Percentiles rank a stretch among this genome's conserved stretches.
Conservation (phyloP, 2,888 invertebrate genomes). For the Diabrotica balteata region DNA sequence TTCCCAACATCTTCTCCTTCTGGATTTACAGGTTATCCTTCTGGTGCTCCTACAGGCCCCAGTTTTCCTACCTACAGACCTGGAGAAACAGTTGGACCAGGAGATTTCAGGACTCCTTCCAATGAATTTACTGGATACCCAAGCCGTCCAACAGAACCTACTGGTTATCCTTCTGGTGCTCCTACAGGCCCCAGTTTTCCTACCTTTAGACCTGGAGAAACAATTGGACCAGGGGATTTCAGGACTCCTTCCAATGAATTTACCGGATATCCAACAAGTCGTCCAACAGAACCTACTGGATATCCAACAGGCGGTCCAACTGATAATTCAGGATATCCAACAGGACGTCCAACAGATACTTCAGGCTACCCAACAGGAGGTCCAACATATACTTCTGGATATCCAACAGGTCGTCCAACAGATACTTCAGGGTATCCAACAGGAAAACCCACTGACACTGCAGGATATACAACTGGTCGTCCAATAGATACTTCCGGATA, state of each 20-base stretch:
- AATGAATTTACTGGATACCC: slow-evolving; percentile 6
- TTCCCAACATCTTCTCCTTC: slow-evolving; percentile 32
- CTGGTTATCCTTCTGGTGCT: slow-evolving; percentile 8
- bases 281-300: background rate
- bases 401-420: slow-evolving; percentile 24
- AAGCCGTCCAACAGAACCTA: background rate
- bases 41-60: slow-evolving; percentile 25
- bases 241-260: slow-evolving; percentile 31
- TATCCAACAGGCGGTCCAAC: background rate
- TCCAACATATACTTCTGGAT: slow-evolving; percentile 22
- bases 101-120: slow-evolving; percentile 5
- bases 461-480: slow-evolving; percentile 28
- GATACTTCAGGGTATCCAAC: slow-evolving; percentile 21
- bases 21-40: slow-evolving; percentile 30
- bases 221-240: slow-evolving; percentile 5
- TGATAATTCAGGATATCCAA: slow-evolving; percentile 20
- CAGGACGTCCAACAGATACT: slow-evolving; percentile 25
- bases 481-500: slow-evolving; percentile 23
- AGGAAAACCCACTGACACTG: slow-evolving; percentile 27
- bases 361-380: slow-evolving; percentile 29
- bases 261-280: slow-evolving; percentile 49
- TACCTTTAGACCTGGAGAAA: slow-evolving; percentile 48
- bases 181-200: slow-evolving; percentile 10
- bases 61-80: slow-evolving; percentile 31
- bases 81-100: slow-evolving; percentile 9